Conservation (phyloP, 2,113 vertebrate species). For the Grammomys dolichurus region DNA sequence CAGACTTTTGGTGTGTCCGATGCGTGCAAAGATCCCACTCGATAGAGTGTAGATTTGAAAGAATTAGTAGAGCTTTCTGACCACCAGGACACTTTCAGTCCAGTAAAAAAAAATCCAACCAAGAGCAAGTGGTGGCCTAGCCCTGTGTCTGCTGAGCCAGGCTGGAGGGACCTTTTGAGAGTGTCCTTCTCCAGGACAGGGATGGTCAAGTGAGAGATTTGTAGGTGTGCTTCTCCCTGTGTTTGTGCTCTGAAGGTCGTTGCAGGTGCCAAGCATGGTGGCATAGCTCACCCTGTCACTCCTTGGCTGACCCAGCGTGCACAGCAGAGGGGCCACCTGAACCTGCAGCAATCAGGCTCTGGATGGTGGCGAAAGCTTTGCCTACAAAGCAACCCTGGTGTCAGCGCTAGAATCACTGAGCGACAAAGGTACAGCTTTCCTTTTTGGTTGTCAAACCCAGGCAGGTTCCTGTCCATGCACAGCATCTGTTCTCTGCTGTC, state of each 20-base stretch:
- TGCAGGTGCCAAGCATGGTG: neutral
- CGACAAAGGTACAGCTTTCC: neutral
- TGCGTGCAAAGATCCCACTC: neutral
- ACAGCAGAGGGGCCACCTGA: neutral
- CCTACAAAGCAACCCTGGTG: neutral
- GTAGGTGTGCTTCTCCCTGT: neutral
- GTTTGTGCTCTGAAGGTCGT: neutral
- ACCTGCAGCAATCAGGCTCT: neutral
- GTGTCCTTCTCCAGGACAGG: neutral
- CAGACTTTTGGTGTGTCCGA: neutral
- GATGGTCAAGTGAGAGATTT: neutral
- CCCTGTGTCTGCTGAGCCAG: neutral
- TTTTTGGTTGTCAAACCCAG: neutral
- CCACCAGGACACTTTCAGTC: neutral
- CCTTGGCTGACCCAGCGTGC: neutral
- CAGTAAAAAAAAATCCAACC: neutral
- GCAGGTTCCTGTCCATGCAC: neutral
- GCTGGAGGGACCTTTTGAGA: neutral
- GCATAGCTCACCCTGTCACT: accelerated
- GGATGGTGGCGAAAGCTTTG: neutral
- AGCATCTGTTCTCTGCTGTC: neutral
- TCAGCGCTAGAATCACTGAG: neutral
- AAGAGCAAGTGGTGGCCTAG: neutral
- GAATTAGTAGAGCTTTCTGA: neutral
- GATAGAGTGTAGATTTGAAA: neutral